Evolutionary conservation across 2,113 vertebrate species (phyloP).

Genomic region (Podocnemis expansa): DNA sequence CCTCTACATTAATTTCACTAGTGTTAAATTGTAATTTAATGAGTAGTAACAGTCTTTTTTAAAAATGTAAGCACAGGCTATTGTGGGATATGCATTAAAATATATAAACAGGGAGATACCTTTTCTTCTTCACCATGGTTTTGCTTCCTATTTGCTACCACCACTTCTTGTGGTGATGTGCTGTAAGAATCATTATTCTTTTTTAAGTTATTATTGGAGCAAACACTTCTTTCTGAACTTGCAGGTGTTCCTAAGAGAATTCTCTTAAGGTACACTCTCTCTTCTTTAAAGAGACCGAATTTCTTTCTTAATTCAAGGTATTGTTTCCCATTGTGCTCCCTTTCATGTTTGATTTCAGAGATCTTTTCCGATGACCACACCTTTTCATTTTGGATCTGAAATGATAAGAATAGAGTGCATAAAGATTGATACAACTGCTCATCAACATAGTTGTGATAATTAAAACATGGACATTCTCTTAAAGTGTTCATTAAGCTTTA

Average conservation of each 20-base stretch:
- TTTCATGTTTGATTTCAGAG: conserved; percentile 41
- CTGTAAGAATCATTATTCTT: conserved; percentile 22
- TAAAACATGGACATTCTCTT: background rate
- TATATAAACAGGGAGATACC: conserved; percentile 32
- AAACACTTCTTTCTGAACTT: conserved; percentile 24
- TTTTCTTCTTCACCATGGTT: conserved; percentile 67
- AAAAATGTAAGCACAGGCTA: background rate
- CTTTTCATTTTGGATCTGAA: conserved; percentile 74
- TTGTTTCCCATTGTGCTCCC: conserved; percentile 48
- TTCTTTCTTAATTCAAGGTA: conserved; percentile 74
- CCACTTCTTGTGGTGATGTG: conserved; percentile 15
- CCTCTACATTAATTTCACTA: background rate
- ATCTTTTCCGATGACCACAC: conserved; percentile 50
- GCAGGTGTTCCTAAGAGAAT: conserved; percentile 40
- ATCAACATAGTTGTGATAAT: background rate
- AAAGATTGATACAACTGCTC: conserved; percentile 45
- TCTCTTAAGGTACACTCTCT: conserved; percentile 76
- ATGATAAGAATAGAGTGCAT: conserved; percentile 62
- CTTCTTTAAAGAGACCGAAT: conserved; percentile 77
- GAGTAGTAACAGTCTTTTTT: background rate
- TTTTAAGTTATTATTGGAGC: conserved; percentile 48
- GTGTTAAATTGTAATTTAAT: background rate
- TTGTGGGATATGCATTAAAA: background rate
- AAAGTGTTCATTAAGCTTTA: background rate
- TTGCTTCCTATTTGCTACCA: background rate